Evolutionary conservation across 2,888 invertebrate genomes (phyloP).

Genomic region (Abrostola triplasia): DNA sequence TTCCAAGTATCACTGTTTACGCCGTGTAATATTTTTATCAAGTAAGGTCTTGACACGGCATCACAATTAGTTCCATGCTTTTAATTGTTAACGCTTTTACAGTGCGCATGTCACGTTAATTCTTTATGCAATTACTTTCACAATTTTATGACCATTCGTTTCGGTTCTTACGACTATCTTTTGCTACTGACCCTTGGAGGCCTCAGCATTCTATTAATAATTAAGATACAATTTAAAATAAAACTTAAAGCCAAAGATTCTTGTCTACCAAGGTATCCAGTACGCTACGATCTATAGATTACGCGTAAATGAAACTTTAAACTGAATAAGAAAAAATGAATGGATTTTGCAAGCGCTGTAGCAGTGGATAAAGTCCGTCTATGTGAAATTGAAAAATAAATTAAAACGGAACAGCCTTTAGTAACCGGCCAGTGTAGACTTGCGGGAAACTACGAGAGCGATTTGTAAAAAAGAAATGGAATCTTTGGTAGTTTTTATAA

Average conservation of each 20-base stretch:
- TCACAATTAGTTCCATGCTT: constrained; percentile 31
- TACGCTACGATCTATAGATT: constrained; percentile 28
- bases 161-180: constrained; percentile 23
- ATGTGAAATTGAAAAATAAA: constrained; percentile 53
- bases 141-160: constrained; percentile 27
- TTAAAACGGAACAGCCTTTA: constrained; percentile 30
- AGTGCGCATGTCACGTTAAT: constrained; percentile 31
- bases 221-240: neutral
- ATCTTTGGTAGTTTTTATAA: constrained; percentile 6
- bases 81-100: constrained; percentile 51
- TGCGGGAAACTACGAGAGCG: constrained; percentile 19
- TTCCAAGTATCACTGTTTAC: constrained; percentile 46
- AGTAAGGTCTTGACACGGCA: constrained; percentile 22
- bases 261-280: constrained; percentile 6
- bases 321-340: constrained; percentile 32
- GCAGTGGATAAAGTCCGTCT: constrained; percentile 35
- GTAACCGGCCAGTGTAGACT: constrained; percentile 10
- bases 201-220: constrained; percentile 27
- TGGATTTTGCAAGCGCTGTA: constrained; percentile 19
- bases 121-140: constrained; percentile 44
- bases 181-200: constrained; percentile 30
- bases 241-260: constrained; percentile 14
- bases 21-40: constrained; percentile 38
- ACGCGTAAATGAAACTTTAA: constrained; percentile 26
- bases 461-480: constrained; percentile 26